Conservation (phyloP, 2,113 vertebrate genomes). For the Eidolon helvum region DNA sequence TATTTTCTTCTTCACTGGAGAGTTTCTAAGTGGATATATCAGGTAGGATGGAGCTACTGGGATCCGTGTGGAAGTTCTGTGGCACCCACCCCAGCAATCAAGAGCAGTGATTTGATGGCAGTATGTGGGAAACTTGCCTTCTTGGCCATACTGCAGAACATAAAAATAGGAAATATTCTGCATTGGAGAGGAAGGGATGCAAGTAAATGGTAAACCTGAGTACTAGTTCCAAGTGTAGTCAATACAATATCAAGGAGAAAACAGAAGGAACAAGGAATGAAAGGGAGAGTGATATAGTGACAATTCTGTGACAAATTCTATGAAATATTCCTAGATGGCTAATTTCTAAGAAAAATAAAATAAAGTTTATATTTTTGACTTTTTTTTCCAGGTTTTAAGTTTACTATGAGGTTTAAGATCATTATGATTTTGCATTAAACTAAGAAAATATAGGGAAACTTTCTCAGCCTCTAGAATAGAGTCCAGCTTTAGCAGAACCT, state of each 20-base stretch:
- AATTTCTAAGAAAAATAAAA: neutral
- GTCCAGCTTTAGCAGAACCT: neutral
- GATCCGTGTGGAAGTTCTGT: neutral
- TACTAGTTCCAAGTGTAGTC: neutral
- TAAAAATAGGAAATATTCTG: constrained; percentile 19
- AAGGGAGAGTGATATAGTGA: neutral
- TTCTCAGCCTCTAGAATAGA: neutral
- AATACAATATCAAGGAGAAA: neutral
- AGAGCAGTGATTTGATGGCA: constrained; percentile 46
- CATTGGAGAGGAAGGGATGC: neutral
- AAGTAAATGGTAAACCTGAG: neutral
- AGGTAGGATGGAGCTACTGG: constrained; percentile 53
- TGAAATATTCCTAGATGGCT: neutral
- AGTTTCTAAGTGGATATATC: constrained; percentile 60
- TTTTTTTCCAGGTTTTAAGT: neutral
- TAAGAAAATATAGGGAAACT: neutral
- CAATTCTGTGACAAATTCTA: neutral
- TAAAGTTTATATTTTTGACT: neutral
- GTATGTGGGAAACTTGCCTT: constrained; percentile 48
- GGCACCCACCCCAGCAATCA: constrained; percentile 63
- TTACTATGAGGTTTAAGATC: neutral
- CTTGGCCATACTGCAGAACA: constrained; percentile 9
- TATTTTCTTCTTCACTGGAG: constrained; percentile 68
- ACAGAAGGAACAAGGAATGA: neutral
- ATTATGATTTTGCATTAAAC: neutral